Percentiles rank a stretch among this genome's conserved stretches.
These are phyloP conservation scores for Leptopterna dolabrata DNA, from an alignment of 2,888 invertebrate genomes.

Conservation along the genomic window DNA sequence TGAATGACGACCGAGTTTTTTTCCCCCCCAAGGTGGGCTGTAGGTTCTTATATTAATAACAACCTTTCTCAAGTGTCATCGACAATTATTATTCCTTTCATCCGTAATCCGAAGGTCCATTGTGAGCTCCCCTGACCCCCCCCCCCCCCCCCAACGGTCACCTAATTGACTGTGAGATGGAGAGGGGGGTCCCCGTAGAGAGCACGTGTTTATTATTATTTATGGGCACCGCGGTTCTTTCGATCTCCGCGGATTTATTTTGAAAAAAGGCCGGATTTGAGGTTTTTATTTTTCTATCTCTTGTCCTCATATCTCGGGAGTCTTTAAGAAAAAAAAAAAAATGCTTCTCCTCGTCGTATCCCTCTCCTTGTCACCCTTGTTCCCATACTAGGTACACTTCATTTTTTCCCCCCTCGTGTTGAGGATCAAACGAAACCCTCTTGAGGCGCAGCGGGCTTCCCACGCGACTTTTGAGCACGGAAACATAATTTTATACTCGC, in stretches of 20 bases:
- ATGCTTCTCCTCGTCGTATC: neutral
- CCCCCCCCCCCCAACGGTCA: neutral
- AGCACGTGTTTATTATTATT: constrained; percentile 55
- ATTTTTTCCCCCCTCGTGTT: constrained; percentile 8
- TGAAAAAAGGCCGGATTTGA: constrained; percentile 23
- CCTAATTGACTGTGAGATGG: constrained; percentile 37
- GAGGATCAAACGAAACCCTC: constrained; percentile 37
- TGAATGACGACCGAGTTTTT: constrained; percentile 18
- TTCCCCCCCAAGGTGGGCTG: constrained; percentile 31
- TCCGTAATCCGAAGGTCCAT: constrained; percentile 47
- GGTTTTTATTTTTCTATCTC: neutral
- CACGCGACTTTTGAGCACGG: constrained; percentile 19
- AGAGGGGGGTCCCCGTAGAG: constrained; percentile 35
- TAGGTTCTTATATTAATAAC: constrained; percentile 47
- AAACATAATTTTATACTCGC: constrained; percentile 40
- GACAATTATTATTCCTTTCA: constrained; percentile 53
- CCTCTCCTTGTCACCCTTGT: neutral
- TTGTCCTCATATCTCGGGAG: neutral
- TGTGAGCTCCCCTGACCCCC: constrained; percentile 16
- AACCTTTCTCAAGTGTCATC: constrained; percentile 51
- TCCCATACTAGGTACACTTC: neutral
- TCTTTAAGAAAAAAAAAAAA: neutral
- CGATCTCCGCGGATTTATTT: constrained; percentile 52
- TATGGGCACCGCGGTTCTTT: constrained; percentile 43
- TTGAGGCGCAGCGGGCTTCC: constrained; percentile 10